Conservation (phyloP, 2,797 vertebrate species). For the Salarias fasciatus region DNA sequence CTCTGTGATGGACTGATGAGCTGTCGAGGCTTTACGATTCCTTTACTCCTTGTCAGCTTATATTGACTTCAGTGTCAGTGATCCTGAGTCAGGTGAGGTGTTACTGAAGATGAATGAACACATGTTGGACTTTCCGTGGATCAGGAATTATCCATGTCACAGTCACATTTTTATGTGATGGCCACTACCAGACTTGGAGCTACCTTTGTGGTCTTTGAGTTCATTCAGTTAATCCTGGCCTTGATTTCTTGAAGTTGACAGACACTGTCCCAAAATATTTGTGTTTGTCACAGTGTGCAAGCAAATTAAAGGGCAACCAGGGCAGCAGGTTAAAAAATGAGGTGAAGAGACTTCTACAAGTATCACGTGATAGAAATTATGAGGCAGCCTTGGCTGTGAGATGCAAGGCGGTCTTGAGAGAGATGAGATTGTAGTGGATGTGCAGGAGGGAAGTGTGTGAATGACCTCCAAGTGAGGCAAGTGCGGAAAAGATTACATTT, state of each 20-base stretch:
- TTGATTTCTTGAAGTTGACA: constrained; percentile 1
- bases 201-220: constrained; percentile 4
- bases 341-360: constrained; percentile 19
- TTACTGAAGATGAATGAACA: too few relatives aligned
- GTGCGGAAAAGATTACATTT: constrained; percentile 4
- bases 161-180: too few relatives aligned
- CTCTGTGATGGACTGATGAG: too few relatives aligned
- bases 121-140: too few relatives aligned
- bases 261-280: not conserved
- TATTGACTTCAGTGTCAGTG: too few relatives aligned
- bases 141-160: too few relatives aligned
- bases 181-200: not conserved
- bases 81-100: too few relatives aligned
- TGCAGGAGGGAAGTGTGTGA: not conserved
- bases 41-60: too few relatives aligned
- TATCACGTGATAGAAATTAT: constrained; percentile 1
- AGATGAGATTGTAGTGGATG: constrained; percentile 1
- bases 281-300: constrained; percentile 5
- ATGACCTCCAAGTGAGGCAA: constrained; percentile 7
- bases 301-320: constrained; percentile 12
- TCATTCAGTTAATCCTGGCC: not conserved
- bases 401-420: constrained; percentile 4
- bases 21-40: too few relatives aligned
- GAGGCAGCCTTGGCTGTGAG: not conserved
- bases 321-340: constrained; percentile 13